phyloP scores from a whole-genome alignment of 2,888 invertebrate species.

The Epicampocera succincta region DNA sequence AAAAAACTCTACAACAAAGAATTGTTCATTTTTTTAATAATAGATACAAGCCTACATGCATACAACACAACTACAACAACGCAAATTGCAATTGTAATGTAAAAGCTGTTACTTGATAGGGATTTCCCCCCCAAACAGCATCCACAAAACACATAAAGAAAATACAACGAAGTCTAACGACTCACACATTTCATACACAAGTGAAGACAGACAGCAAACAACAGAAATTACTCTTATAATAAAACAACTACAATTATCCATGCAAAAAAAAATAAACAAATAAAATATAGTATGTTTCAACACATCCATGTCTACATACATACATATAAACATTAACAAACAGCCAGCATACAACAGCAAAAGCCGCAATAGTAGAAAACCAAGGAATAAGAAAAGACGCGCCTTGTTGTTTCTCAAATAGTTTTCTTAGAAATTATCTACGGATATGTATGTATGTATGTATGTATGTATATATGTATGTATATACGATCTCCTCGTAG shows the following conservation, averaged over 20 bases:
- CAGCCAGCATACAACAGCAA: neutral
- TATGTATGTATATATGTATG: neutral
- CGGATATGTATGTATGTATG: neutral
- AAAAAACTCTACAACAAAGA: constrained; percentile 64
- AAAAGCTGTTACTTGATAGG: constrained; percentile 21
- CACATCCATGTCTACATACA: neutral
- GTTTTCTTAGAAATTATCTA: constrained; percentile 52
- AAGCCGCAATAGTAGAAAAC: neutral
- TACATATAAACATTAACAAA: constrained; percentile 40
- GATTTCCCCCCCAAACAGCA: constrained; percentile 47
- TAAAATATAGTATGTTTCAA: neutral
- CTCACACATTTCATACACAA: neutral
- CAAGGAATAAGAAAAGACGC: constrained; percentile 33
- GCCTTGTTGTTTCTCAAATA: constrained; percentile 47
- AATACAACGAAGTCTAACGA: constrained; percentile 44
- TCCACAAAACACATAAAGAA: constrained; percentile 3
- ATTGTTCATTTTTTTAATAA: constrained; percentile 31
- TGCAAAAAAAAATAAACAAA: constrained; percentile 19
- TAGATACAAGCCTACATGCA: constrained; percentile 25
- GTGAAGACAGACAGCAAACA: neutral
- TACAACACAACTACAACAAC: constrained; percentile 14
- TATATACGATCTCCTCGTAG: constrained; percentile 3
- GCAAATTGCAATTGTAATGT: constrained; percentile 48
- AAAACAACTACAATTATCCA: constrained; percentile 13
- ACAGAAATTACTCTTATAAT: neutral